Percentiles rank a stretch among this genome's conserved stretches.
Evolutionary conservation across 1,140 invertebrate species (phyloP).

Genomic region (Chelonus insularis): DNA sequence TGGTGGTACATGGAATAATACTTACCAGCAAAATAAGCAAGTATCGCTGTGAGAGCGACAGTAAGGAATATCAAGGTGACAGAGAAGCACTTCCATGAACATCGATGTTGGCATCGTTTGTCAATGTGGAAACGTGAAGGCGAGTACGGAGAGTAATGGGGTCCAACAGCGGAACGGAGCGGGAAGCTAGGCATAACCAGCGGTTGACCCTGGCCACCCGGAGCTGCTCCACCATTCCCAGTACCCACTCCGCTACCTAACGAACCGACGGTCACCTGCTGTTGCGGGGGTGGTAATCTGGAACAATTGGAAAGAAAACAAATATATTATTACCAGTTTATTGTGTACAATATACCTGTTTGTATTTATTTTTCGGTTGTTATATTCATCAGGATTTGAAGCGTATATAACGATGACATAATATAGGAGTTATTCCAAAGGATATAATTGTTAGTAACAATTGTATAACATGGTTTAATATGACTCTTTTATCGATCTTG

Average conservation of each 20-base stretch:
- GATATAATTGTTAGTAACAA: too few relatives aligned
- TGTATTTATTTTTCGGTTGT: too few relatives aligned
- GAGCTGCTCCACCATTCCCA: slow-evolving; percentile 50
- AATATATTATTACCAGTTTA: too few relatives aligned
- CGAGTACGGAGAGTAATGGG: slow-evolving; percentile 80
- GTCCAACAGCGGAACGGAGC: slow-evolving; percentile 69
- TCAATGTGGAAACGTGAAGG: slow-evolving; percentile 92
- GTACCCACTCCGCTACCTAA: slow-evolving; percentile 51
- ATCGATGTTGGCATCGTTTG: slow-evolving; percentile 87
- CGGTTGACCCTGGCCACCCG: slow-evolving; percentile 60
- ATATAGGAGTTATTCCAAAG: too few relatives aligned
- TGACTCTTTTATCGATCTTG: too few relatives aligned
- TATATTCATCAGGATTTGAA: too few relatives aligned
- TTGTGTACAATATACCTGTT: too few relatives aligned
- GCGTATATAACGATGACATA: too few relatives aligned
- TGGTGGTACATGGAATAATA: too few relatives aligned
- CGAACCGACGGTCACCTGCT: slow-evolving; percentile 57
- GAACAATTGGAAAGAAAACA: slow-evolving; percentile 38
- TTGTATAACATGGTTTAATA: too few relatives aligned
- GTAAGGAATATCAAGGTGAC: slow-evolving; percentile 87
- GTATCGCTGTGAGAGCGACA: slow-evolving; percentile 84
- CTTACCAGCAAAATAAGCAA: slow-evolving; percentile 94
- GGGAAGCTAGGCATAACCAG: slow-evolving; percentile 81
- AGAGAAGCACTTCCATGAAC: slow-evolving; percentile 93
- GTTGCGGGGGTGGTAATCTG: slow-evolving; percentile 60